Evolutionary conservation across 1,140 invertebrate genomes (phyloP).

Genomic region (Dendroctonus ponderosae): DNA sequence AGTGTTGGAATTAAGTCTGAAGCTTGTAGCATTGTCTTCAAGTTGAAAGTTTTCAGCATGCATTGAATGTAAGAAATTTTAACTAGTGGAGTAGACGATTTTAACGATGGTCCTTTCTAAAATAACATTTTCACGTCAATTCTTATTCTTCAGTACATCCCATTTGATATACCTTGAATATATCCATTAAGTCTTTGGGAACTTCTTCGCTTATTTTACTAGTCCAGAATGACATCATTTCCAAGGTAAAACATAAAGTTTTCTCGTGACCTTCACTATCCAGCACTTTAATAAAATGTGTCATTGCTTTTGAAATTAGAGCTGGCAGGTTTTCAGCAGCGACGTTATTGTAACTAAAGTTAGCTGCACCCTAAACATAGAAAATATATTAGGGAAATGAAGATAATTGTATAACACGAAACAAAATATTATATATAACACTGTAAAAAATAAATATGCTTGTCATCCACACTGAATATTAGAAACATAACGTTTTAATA

Average conservation of each 20-base stretch:
- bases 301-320: conserved; percentile 63
- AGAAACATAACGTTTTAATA: too few species aligned
- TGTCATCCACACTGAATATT: too few species aligned
- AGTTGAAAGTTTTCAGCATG: conserved; percentile 63
- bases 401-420: too few species aligned
- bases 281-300: conserved; percentile 75
- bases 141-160: neutral
- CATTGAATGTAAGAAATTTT: conserved; percentile 76
- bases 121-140: conserved; percentile 36
- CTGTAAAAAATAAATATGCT: too few species aligned
- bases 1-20: conserved; percentile 60
- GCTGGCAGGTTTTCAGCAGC: conserved; percentile 57
- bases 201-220: conserved; percentile 64
- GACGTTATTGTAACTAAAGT: conserved; percentile 73
- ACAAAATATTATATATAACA: too few species aligned
- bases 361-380: conserved; percentile 68
- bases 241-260: conserved; percentile 76
- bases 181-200: conserved; percentile 69
- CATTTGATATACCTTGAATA: conserved; percentile 63
- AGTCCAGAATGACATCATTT: conserved; percentile 80
- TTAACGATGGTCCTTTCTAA: conserved; percentile 73
- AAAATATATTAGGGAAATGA: too few species aligned
- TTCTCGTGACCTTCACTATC: conserved; percentile 92
- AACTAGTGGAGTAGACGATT: conserved; percentile 74
- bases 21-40: conserved; percentile 55